Evolutionary conservation across 1,140 invertebrate species (phyloP).

Genomic region (Hetaerina americana): DNA sequence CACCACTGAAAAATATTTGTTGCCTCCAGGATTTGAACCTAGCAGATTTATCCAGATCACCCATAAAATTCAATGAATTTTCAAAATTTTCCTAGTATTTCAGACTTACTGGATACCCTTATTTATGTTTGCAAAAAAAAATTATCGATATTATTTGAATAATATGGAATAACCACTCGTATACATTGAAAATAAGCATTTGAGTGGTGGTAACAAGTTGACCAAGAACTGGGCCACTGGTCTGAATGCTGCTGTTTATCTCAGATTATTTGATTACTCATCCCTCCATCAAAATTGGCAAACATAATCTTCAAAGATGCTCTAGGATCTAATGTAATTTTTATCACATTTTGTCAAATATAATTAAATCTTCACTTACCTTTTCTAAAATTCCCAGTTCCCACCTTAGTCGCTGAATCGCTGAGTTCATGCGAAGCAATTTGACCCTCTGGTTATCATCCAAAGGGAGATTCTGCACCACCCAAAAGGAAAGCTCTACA

Average conservation of each 20-base stretch:
- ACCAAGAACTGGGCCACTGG: too few species aligned
- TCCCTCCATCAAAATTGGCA: neutral
- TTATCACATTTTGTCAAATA: neutral
- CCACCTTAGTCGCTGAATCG: conserved; percentile 51
- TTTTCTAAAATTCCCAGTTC: conserved; percentile 44
- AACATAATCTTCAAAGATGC: neutral
- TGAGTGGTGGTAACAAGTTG: too few species aligned
- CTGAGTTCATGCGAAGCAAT: conserved; percentile 46
- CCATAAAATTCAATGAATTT: too few species aligned
- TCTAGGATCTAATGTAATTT: neutral
- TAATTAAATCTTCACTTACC: conserved; percentile 27
- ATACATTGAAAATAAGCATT: neutral
- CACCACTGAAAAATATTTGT: too few species aligned
- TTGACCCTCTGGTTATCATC: conserved; percentile 42
- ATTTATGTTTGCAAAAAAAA: neutral
- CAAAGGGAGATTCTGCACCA: conserved; percentile 56
- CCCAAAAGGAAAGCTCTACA: conserved; percentile 61
- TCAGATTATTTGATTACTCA: neutral
- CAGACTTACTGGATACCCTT: neutral
- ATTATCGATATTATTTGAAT: neutral
- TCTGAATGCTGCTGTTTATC: too few species aligned
- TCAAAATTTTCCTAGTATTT: too few species aligned
- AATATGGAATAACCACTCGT: neutral
- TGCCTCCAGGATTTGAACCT: too few species aligned
- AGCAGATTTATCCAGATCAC: too few species aligned